A percentile compares a stretch with the other conserved stretches of the same genome.
These are phyloP conservation scores for Hirudo medicinalis DNA, from an alignment of 1,140 invertebrate genomes.

Conservation along the genomic window DNA sequence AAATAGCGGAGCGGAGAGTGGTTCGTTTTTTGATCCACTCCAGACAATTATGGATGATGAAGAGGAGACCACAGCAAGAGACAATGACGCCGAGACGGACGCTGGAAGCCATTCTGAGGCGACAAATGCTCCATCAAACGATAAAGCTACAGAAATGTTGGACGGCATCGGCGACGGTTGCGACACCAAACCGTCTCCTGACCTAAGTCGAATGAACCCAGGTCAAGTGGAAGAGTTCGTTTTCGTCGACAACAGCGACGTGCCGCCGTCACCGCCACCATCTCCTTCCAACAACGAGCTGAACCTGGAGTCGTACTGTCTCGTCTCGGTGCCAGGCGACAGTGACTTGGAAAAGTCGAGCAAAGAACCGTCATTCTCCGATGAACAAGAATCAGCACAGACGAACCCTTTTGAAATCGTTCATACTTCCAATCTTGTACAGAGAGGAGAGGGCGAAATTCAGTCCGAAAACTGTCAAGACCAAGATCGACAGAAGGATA, in stretches of 20 bases:
- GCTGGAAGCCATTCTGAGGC: neutral
- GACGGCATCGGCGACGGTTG: neutral
- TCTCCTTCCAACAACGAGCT: no score
- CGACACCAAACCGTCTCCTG: neutral
- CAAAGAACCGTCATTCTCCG: no score
- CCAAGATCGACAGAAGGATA: no score
- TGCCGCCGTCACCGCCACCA: no score
- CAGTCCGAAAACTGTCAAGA: no score
- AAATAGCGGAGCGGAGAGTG: neutral
- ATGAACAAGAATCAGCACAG: no score
- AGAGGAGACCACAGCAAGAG: neutral
- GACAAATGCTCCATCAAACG: neutral
- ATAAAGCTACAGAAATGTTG: neutral
- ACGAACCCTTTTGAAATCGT: no score
- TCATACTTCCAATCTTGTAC: no score
- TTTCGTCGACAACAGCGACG: neutral
- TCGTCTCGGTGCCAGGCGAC: no score
- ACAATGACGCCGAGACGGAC: neutral
- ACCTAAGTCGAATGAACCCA: neutral
- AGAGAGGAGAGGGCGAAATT: no score
- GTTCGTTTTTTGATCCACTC: conserved; percentile 5
- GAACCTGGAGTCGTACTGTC: no score
- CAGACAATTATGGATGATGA: conserved; percentile 9
- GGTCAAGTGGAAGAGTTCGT: neutral
- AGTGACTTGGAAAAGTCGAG: no score